Evolutionary conservation across 2,888 invertebrate species (phyloP).

Genomic region (Mermis nigrescens): DNA sequence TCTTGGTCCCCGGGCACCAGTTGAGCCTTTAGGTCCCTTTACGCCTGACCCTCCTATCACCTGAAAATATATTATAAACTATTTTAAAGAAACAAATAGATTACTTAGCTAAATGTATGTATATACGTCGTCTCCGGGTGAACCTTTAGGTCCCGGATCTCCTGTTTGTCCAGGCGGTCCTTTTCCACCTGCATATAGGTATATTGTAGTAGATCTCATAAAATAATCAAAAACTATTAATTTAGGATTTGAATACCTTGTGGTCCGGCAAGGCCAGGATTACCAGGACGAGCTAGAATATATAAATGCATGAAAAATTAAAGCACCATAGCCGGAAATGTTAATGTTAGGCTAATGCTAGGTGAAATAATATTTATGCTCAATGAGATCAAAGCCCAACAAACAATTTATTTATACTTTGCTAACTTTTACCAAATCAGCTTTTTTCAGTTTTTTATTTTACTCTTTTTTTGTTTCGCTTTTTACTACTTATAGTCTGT

Average conservation of each 20-base stretch:
- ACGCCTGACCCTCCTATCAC: not conserved
- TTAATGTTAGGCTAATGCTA: too few species aligned
- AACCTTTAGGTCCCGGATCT: conserved; percentile 1
- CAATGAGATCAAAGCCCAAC: too few species aligned
- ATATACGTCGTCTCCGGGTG: not conserved
- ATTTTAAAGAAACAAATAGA: not conserved
- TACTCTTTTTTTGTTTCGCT: not conserved
- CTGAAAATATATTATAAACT: not conserved
- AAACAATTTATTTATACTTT: too few species aligned
- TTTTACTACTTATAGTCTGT: not conserved
- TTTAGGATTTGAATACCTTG: too few species aligned
- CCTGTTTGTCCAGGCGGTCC: conserved; percentile 15
- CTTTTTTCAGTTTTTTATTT: too few species aligned
- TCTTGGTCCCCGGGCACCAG: not conserved
- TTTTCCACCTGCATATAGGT: conserved; percentile 23
- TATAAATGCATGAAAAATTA: too few species aligned
- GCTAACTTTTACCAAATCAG: too few species aligned
- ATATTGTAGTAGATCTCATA: too few species aligned
- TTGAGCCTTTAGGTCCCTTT: conserved; percentile 2
- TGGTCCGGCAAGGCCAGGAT: conserved; percentile 24
- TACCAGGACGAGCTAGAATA: conserved; percentile 24
- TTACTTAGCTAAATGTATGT: too few species aligned
- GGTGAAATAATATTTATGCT: too few species aligned
- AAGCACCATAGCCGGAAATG: too few species aligned
- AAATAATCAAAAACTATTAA: too few species aligned